phyloP scores from a whole-genome alignment of 2,888 invertebrate species.

The Urechis unicinctus region DNA sequence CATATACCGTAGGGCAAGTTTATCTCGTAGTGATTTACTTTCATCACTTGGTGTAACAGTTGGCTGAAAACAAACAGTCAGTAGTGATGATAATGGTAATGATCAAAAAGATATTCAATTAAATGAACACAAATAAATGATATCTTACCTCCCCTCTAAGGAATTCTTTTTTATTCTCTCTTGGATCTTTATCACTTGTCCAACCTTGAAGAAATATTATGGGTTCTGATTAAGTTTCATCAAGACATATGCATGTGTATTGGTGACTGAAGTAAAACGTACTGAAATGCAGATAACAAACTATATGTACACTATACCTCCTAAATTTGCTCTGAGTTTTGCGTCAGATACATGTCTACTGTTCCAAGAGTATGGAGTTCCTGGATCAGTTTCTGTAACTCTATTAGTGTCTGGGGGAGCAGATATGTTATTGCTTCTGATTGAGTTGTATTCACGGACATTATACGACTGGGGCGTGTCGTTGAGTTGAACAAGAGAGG shows the following conservation, averaged over 20 bases:
- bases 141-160: slow-evolving; percentile 1
- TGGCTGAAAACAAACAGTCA: slow-evolving; percentile 2
- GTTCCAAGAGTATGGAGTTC: slow-evolving; percentile 42
- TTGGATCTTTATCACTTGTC: slow-evolving; percentile 42
- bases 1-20: slow-evolving; percentile 39
- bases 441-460: slow-evolving; percentile 30
- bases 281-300: neutral
- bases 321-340: slow-evolving; percentile 37
- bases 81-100: no score
- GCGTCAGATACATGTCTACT: slow-evolving; percentile 37
- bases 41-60: slow-evolving; percentile 30
- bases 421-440: slow-evolving; percentile 24
- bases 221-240: neutral
- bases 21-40: slow-evolving; percentile 30
- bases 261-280: neutral
- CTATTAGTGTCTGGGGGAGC: slow-evolving; percentile 36
- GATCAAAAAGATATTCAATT: neutral
- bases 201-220: slow-evolving; percentile 28
- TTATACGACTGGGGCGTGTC: slow-evolving; percentile 34
- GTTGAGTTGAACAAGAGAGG: slow-evolving; percentile 34
- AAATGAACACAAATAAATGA: neutral
- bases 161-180: slow-evolving; percentile 18
- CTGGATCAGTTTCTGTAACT: slow-evolving; percentile 34
- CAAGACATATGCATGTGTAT: neutral
- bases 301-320: slow-evolving; percentile 28